phyloP scores from a whole-genome alignment of 2,113 vertebrate species.

The Alligator mississippiensis region DNA sequence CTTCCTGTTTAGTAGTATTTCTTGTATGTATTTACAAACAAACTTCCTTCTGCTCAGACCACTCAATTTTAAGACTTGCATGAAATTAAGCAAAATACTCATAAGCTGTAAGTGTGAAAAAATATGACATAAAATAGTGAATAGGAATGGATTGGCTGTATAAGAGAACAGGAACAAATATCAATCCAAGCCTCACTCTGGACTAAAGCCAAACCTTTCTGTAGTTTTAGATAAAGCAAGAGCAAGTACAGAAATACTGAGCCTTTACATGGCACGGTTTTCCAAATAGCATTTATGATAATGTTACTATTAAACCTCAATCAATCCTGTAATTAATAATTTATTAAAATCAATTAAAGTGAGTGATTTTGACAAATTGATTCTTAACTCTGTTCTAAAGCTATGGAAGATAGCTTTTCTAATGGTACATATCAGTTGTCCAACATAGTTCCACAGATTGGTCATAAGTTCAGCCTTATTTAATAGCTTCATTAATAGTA shows the following conservation, averaged over 20 bases:
- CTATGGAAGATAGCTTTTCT: neutral
- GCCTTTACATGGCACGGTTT: neutral
- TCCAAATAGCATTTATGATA: conserved; percentile 11
- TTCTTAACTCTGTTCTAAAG: conserved; percentile 9
- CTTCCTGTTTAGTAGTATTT: conserved; percentile 22
- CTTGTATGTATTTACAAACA: neutral
- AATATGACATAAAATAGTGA: neutral
- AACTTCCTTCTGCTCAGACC: neutral
- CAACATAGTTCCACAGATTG: neutral
- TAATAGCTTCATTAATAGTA: conserved; percentile 65
- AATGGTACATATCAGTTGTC: conserved; percentile 4
- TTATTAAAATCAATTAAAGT: conserved; percentile 43
- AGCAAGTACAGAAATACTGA: neutral
- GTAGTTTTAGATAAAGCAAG: neutral
- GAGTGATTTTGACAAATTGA: neutral
- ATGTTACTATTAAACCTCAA: conserved; percentile 15
- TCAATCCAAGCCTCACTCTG: neutral
- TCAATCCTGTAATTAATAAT: conserved; percentile 34
- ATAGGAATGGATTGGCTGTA: neutral
- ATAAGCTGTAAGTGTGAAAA: neutral
- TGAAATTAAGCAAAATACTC: neutral
- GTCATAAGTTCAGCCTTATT: conserved; percentile 52
- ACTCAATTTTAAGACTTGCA: conserved; percentile 10
- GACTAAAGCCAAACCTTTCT: neutral
- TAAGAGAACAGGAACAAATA: neutral